Conservation (phyloP, 2,113 vertebrate species). For the Cairina moschata region DNA sequence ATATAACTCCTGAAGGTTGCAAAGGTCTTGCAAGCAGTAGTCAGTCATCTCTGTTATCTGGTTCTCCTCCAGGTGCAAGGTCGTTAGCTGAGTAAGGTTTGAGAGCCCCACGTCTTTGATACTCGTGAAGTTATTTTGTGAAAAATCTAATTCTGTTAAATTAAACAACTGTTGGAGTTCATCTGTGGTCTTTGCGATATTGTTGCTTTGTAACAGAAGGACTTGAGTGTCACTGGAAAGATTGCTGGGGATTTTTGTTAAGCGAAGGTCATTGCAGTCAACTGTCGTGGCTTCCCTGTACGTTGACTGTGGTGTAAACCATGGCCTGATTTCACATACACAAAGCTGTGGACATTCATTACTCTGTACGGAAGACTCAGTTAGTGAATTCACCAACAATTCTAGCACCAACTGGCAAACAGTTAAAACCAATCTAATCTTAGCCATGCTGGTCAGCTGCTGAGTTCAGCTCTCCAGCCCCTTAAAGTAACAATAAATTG, state of each 20-base stretch:
- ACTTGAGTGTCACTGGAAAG: constrained; percentile 97
- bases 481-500: not conserved
- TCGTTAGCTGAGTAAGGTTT: constrained; percentile 95
- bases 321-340: constrained; percentile 95
- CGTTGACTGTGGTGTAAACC: constrained; percentile 98
- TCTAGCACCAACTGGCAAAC: constrained; percentile 79
- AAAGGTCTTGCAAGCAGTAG: constrained; percentile 92
- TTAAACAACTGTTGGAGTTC: constrained; percentile 95
- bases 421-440: constrained; percentile 59
- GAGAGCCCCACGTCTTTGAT: constrained; percentile 91
- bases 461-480: not conserved
- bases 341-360: constrained; percentile 95
- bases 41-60: constrained; percentile 94
- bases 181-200: constrained; percentile 89
- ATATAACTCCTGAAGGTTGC: constrained; percentile 95
- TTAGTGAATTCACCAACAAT: constrained; percentile 76
- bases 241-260: constrained; percentile 94
- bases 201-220: constrained; percentile 97
- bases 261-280: constrained; percentile 96
- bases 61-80: constrained; percentile 96
- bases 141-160: constrained; percentile 95
- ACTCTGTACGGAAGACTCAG: constrained; percentile 79
- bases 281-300: constrained; percentile 97
- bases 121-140: constrained; percentile 95
- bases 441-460: constrained; percentile 81